phyloP scores from a whole-genome alignment of 1,140 invertebrate species.

The Oryzaephilus surinamensis region DNA sequence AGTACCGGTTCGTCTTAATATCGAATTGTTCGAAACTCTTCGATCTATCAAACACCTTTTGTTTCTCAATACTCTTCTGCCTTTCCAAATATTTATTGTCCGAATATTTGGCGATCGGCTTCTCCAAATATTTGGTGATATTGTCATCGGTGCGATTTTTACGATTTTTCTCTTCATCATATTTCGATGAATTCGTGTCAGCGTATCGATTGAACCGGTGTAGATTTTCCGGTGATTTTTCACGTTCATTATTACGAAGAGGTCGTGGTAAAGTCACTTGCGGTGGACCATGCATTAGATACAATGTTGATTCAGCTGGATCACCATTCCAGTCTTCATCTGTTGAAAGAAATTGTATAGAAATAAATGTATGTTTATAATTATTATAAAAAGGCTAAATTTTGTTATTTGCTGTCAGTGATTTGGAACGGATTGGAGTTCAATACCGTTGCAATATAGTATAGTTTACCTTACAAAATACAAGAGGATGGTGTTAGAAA shows the following conservation, averaged over 20 bases:
- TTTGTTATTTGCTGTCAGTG: no score
- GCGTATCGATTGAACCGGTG: conserved; percentile 4
- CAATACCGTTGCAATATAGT: no score
- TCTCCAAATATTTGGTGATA: conserved; percentile 24
- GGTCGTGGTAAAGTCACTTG: conserved; percentile 24
- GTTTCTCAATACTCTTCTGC: conserved; percentile 23
- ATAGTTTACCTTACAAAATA: no score
- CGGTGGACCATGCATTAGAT: conserved; percentile 26
- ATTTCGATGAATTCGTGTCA: conserved; percentile 8
- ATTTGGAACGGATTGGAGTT: no score
- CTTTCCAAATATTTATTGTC: conserved; percentile 26
- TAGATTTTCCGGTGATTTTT: conserved; percentile 18
- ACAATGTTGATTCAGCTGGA: conserved; percentile 29
- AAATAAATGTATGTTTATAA: not conserved
- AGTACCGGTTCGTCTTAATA: no score
- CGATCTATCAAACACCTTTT: conserved; percentile 7
- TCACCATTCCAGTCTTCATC: conserved; percentile 36
- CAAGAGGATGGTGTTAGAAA: no score
- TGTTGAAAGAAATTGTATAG: conserved; percentile 1
- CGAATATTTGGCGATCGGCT: conserved; percentile 20
- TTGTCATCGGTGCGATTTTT: conserved; percentile 9
- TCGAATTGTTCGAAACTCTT: conserved; percentile 14
- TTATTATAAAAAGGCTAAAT: no score
- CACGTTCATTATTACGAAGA: conserved; percentile 7
- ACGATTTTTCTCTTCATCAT: conserved; percentile 7